phyloP scores from a whole-genome alignment of 2,797 vertebrate genomes.

The Ambastaia sidthimunki region DNA sequence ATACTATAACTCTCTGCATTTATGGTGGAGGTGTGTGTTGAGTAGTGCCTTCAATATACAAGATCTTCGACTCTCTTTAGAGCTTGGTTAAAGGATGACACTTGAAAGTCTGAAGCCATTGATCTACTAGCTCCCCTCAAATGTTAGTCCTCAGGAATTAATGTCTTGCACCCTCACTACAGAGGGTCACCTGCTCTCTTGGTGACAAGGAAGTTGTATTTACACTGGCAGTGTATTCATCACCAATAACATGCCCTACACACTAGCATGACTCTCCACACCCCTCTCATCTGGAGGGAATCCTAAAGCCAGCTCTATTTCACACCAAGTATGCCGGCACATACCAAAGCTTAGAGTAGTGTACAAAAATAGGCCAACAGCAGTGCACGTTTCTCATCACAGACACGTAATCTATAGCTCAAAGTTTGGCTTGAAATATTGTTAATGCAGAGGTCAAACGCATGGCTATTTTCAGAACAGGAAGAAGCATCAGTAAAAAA shows the following conservation, averaged over 20 bases:
- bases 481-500: too few species aligned
- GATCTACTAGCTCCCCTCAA: too few species aligned
- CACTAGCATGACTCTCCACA: conserved; percentile 42
- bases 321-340: conserved; percentile 48
- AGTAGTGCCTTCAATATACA: too few species aligned
- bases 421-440: conserved; percentile 24
- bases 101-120: too few species aligned
- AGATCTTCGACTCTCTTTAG: too few species aligned
- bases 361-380: conserved; percentile 32
- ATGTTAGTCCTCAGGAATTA: too few species aligned
- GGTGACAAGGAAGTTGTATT: too few species aligned
- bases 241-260: conserved; percentile 40
- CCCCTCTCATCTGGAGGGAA: conserved; percentile 37
- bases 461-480: conserved; percentile 39
- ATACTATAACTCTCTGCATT: too few species aligned
- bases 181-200: not conserved
- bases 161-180: too few species aligned
- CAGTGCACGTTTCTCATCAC: conserved; percentile 24
- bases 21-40: too few species aligned
- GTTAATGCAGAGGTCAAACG: conserved; percentile 21
- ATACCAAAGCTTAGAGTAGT: conserved; percentile 45
- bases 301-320: conserved; percentile 50
- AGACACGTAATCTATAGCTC: not conserved
- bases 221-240: conserved; percentile 43
- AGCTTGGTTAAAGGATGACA: too few species aligned